A percentile compares a stretch with the other conserved stretches of the same genome.
Conservation (phyloP, 2,888 invertebrate species). For the Amphipyra berbera region DNA sequence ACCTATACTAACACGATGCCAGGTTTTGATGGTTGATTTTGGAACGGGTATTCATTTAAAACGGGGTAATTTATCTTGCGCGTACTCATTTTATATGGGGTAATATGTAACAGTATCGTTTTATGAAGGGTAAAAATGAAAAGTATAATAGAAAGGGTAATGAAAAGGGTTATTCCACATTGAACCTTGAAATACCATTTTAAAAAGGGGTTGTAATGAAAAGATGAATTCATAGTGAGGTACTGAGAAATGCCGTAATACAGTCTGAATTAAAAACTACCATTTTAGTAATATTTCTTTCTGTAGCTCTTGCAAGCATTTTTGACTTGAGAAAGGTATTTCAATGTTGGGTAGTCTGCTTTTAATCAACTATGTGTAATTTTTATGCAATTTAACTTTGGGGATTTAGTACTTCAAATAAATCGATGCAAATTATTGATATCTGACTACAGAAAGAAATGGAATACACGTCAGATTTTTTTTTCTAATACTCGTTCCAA, state of each 20-base stretch:
- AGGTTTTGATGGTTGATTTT: constrained; percentile 3
- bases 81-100: not conserved
- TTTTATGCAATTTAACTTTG: too few relatives aligned
- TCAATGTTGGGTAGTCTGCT: not conserved
- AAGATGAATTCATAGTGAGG: too few relatives aligned
- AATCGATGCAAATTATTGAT: too few relatives aligned
- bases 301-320: too few relatives aligned
- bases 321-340: not conserved
- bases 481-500: constrained; percentile 7
- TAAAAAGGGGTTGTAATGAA: too few relatives aligned
- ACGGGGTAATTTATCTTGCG: not conserved
- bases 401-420: too few relatives aligned
- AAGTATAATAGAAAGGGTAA: not conserved
- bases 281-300: too few relatives aligned
- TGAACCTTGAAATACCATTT: too few relatives aligned
- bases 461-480: not conserved
- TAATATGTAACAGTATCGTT: not conserved
- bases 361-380: not conserved
- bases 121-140: not conserved
- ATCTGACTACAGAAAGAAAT: not conserved
- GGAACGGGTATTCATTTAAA: constrained; percentile 21
- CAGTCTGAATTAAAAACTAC: too few relatives aligned
- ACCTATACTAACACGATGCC: constrained; percentile 36
- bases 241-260: too few relatives aligned
- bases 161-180: not conserved